Evolutionary conservation across 2,113 vertebrate species (phyloP), one percentile per base, ranked within the genome.

Genomic region (Cyprinodon tularosa): DNA sequence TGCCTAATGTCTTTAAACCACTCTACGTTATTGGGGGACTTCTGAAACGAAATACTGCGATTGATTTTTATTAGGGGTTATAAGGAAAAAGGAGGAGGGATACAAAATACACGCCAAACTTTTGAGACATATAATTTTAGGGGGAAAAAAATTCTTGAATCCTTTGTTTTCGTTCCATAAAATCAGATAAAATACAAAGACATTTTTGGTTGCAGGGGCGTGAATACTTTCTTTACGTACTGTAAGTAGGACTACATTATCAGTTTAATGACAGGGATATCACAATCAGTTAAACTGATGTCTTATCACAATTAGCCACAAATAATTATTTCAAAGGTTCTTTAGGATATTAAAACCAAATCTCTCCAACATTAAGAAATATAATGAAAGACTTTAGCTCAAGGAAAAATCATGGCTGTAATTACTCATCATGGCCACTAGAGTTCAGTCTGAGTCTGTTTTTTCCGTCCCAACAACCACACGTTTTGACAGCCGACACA

Each of bases 401-500:
- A 6, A 42, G 42, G 5, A 42, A 9, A 6, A 45, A 42, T 50
- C 60, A n/a, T 36, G 15, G 17, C 13, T 76, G 84, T 62, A 80
- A 68, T 15, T 82, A n/a, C 78, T 66, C 50, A 47, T 70, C 44
- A 72, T 17, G 48, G 62, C 91, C 93, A 93, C 90, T 86, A 91
- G 92, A 89, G 92, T 80, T 90, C 89, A 88, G 86, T 89, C 78
- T 88, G 66, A 47, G 73, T 40, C 62, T 66, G 72, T 73, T 72
- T 69, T 71, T 59, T 44, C 82, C 70, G 9, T 20, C 61, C 80
- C 62, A 90, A 84, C 80, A 59, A 90, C 85, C 77, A 85, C 91
- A 89, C 77, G 74, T 69, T 93, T 89, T 94, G 91, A 92, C 84
- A 82, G 91, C 90, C 85, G 91, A 91, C 78, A 81, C 90, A 92